Evolutionary conservation across 2,888 invertebrate genomes (phyloP), one percentile per base, ranked within the genome.

Genomic region (Geophilus truncorum): DNA sequence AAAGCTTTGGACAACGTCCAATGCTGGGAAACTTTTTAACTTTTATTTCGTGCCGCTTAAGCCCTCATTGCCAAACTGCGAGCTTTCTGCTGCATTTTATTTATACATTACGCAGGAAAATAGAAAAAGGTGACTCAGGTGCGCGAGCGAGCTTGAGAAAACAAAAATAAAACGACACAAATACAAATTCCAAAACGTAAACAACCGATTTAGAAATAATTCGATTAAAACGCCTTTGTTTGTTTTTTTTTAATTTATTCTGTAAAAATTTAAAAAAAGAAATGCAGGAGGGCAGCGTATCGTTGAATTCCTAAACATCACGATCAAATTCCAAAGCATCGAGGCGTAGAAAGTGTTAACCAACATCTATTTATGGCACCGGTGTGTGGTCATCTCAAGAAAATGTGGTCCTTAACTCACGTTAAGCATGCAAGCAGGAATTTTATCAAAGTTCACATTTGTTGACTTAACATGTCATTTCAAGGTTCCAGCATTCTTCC

Each of bases 401-500:
- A 62, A 62, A 62, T 62, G 57, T 62, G 57, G 57, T 62, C 57
- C 57, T 62, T 62, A 62, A 62, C 57, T 62, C 57, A 62, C 57
- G 57, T 62, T 62, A 62, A 62, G 57, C 57, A 62, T 62, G 57
- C 57, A 62, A 62, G 57, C 57, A 62, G 57, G 57, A 62, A 62
- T 62, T 62, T 62, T 62, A 62, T 62, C 57, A 62, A 62, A 62
- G 57, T 62, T 62, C 57, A 62, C 57, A 62, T 62, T 62, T 62
- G 57, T 62, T 62, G 57, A 62, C 57, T 62, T 62, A 62, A 18
- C 57, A 62, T 62, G 57, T 62, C 57, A 62, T 62, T 62, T 62
- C 57, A 62, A 62, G 57, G 57, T 62, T 62, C n/a, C n/a, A n/a
- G n/a, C n/a, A n/a, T n/a, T n/a, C n/a, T n/a, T n/a, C n/a, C n/a